A percentile compares a stretch with the other conserved stretches of the same genome.
phyloP scores from a whole-genome alignment of 1,140 invertebrate species.

The Neodiprion pinetum region DNA sequence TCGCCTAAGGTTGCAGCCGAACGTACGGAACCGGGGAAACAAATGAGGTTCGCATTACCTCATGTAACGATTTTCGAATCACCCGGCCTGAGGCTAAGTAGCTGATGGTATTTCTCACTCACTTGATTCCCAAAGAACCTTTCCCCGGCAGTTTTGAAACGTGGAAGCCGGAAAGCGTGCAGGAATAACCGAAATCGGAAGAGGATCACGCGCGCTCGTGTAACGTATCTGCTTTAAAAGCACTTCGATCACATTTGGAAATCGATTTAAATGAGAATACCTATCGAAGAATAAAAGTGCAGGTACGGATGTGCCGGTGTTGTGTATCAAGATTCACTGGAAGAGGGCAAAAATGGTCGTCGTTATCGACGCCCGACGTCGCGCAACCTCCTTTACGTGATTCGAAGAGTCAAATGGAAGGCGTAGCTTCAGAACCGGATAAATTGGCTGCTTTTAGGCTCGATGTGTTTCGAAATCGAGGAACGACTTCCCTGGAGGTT shows the following conservation, averaged over 20 bases:
- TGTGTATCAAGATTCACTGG: neutral
- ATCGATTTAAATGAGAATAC: conserved; percentile 1
- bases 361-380: too few species aligned
- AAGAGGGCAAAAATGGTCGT: neutral
- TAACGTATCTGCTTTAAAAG: neutral
- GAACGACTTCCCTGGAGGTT: neutral
- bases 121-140: too few species aligned
- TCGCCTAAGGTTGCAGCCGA: too few species aligned
- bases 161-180: too few species aligned
- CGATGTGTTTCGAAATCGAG: neutral
- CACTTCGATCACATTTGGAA: neutral
- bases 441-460: neutral
- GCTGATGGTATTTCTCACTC: too few species aligned
- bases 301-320: neutral
- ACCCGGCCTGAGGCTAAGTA: too few species aligned
- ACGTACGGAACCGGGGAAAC: too few species aligned
- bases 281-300: neutral
- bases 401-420: neutral
- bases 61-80: too few species aligned
- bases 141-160: too few species aligned
- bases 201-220: neutral
- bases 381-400: neutral
- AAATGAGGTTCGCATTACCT: too few species aligned
- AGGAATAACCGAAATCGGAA: too few species aligned
- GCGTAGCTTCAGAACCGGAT: neutral